Conservation (phyloP, 2,888 invertebrate species). For the Sisyra nigra region DNA sequence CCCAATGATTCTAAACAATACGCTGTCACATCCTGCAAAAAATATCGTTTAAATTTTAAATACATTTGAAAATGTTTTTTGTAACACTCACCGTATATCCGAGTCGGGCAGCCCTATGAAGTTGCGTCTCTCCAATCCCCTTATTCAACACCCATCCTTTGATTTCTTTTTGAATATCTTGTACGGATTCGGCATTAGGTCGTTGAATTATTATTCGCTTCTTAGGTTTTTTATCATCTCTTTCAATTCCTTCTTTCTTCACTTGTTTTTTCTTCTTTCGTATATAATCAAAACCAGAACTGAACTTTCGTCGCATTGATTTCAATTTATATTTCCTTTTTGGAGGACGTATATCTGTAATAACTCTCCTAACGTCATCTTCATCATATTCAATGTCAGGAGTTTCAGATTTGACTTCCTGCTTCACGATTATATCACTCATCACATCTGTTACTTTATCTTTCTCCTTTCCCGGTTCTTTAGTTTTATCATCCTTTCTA, state of each 20-base stretch:
- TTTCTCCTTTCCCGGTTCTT: constrained; percentile 13
- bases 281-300: constrained; percentile 78
- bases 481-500: constrained; percentile 5
- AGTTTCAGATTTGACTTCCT: constrained; percentile 15
- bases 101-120: constrained; percentile 80
- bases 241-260: constrained; percentile 33
- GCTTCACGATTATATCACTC: constrained; percentile 15
- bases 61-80: too few relatives aligned
- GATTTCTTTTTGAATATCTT: constrained; percentile 72
- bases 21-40: constrained; percentile 64
- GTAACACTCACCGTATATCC: constrained; percentile 84
- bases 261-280: constrained; percentile 70
- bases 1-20: constrained; percentile 79
- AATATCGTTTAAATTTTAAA: constrained; percentile 10
- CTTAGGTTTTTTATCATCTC: constrained; percentile 25
- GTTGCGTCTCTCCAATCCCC: constrained; percentile 81
- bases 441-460: constrained; percentile 18
- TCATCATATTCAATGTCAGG: constrained; percentile 22
- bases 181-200: constrained; percentile 46
- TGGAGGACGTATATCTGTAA: constrained; percentile 16
- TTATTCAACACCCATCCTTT: constrained; percentile 88
- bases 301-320: constrained; percentile 56
- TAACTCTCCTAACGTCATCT: constrained; percentile 23
- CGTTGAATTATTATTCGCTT: constrained; percentile 29
- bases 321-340: constrained; percentile 44